Evolutionary conservation across 2,888 invertebrate genomes (phyloP), one percentile per base, ranked within the genome.

Genomic region (Megamerina dolium): DNA sequence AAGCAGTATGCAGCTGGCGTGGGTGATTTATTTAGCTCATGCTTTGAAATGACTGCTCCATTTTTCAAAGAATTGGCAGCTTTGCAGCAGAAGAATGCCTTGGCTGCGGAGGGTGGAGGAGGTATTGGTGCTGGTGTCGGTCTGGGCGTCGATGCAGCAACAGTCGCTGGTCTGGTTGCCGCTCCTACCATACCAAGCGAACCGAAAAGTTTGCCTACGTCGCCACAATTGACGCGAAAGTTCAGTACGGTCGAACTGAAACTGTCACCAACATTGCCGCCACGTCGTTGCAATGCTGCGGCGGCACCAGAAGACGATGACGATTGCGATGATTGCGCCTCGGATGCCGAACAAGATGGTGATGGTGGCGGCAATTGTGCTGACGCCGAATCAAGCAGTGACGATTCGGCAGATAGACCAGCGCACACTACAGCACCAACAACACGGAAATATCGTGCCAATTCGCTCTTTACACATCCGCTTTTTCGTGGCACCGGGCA

Each of bases 41-140:
- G 85, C 65, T 81, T 84, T 60, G 87, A 86, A 62, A 74, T 87
- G 55, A 83, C 86, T 2, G 83, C 85, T 2, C 83, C 87, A 31
- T 77, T 78, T 48, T 74, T 77, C 34, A 68, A 64, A 46, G 70
- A 72, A 39, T 49, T 70, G 20, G 60, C 62, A 10, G 64, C 66
- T 18, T 53, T 70, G 51, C 63, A 70, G 45, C 56, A 69, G 40
- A 59, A 60, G 42, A 59, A 55, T 45, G 41, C 35, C 6, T 30
- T 29, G 13, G 36, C 46, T 18, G 37, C 45, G 4, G 41, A 46
- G 12, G 41, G 45, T 13, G 37, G 27, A 17, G 53, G 21, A 8
- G 37, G 33, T 10, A 38, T 19, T 9, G 44, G 20, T 23, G 23
- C 9, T 41, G 30, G 45, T 18, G 44, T 19, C 2, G 32, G 46